Base-by-base conservation (phyloP, 2,888 invertebrate genomes). In the Andrena praecox region DNA sequence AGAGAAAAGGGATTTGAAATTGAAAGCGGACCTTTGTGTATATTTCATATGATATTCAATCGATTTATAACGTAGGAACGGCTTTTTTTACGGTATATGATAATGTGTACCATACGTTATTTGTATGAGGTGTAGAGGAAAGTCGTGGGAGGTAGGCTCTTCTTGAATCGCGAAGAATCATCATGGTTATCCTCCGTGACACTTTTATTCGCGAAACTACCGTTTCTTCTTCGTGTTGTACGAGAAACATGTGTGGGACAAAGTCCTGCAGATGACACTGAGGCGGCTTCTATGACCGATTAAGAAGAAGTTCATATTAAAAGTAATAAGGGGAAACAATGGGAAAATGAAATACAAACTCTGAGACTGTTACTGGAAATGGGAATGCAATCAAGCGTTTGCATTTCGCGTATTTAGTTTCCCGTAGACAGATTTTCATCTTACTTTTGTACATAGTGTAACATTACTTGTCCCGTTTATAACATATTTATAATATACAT, bases 361-460 rank as follows among this genome's bases (percentile, higher is more conserved):
- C 79, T 72, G 66, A 85, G 77, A 81, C 77, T 86, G 85, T 82
- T 73, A 64, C 31, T 20, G 35, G 52, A 42, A 63, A 78, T 24
- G 16, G 77, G 76, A 82, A 87, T 74, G 78, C 73, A 77, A 83
- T 69, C 50, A 33, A 60, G 63, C 42, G 27, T 89, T 42, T 85
- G 79, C 66, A 42, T 84, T 78, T 81, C 59, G 73, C 50, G 52
- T 31, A 72, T 62, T 85, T 86, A 68, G 82, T 87, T 89, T 75
- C 80, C 85, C 81, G 79, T 87, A 87, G 87, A 85, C 89, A 91
- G 84, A 90, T 87, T 90, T 87, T 76, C 82, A 90, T 90, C 82
- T 87, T 85, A 82, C 71, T 50, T 84, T 90, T 93, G 93, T 93
- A 93, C 86, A 93, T 93, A 93, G 89, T 93, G 93, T 93, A 93